phyloP scores from a whole-genome alignment of 92 coral and sea anemone species.

The Epizoanthus scotinus region DNA sequence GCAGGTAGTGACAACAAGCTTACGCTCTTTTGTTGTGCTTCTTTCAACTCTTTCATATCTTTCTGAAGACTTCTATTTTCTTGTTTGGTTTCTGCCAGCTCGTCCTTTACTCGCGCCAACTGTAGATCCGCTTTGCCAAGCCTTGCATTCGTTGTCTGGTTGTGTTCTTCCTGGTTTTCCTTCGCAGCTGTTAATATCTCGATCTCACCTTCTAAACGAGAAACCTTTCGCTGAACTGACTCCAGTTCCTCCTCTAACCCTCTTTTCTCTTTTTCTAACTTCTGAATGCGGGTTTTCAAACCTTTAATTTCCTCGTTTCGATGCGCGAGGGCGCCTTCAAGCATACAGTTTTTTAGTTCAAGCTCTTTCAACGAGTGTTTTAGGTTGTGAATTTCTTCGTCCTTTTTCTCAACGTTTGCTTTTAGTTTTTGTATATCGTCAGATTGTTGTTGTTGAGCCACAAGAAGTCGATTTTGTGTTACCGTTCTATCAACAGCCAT shows the following conservation, averaged over 20 bases:
- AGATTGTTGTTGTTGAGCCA: conserved; percentile 32
- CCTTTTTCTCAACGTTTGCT: conserved; percentile 33
- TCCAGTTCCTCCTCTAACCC: conserved; percentile 40
- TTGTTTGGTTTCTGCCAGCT: conserved; percentile 35
- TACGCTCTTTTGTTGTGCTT: conserved; percentile 4
- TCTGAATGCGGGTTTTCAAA: conserved; percentile 31
- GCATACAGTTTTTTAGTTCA: conserved; percentile 45
- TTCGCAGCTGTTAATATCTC: conserved; percentile 18
- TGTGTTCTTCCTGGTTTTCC: conserved; percentile 37
- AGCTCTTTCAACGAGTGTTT: conserved; percentile 40
- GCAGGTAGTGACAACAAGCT: not conserved
- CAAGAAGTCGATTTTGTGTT: not conserved
- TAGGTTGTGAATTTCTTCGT: conserved; percentile 34
- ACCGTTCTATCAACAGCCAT: not conserved
- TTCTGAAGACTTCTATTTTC: conserved; percentile 41
- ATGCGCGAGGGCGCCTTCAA: not conserved
- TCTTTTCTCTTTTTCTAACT: conserved; percentile 44
- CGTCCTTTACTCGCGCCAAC: conserved; percentile 31
- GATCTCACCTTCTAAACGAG: conserved; percentile 32
- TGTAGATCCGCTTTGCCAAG: not conserved
- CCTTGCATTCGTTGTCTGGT: conserved; percentile 6
- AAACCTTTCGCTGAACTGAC: conserved; percentile 23
- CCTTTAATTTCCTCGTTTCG: conserved; percentile 42
- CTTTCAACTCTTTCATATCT: conserved; percentile 30
- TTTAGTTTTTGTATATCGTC: conserved; percentile 43